phyloP scores from a whole-genome alignment of 2,888 invertebrate species.

The Augochlorella aurata region DNA sequence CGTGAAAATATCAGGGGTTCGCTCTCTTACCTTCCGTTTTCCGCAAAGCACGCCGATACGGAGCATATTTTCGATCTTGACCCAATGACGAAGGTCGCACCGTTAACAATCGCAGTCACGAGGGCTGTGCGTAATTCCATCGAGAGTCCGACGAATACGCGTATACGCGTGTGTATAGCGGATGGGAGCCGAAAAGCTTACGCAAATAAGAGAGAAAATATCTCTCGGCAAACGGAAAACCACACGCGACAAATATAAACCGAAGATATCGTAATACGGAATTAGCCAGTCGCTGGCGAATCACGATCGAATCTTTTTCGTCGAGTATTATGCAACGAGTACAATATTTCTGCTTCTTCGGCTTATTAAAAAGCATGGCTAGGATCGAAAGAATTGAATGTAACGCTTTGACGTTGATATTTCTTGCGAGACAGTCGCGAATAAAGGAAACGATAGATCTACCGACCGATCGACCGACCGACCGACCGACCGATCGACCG shows the following conservation, averaged over 20 bases:
- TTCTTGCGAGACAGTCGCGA: constrained; percentile 3
- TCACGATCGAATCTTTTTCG: too few relatives aligned
- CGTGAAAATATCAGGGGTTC: not conserved
- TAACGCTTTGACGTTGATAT: not conserved
- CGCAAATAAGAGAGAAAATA: not conserved
- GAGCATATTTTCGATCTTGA: constrained; percentile 50
- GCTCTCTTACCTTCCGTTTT: not conserved
- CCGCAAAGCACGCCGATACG: not conserved
- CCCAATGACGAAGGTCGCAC: constrained; percentile 43
- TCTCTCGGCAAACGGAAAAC: not conserved
- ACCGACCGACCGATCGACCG: constrained; percentile 21
- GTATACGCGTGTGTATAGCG: not conserved
- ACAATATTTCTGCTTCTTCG: not conserved
- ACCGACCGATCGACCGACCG: not conserved
- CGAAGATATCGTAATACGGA: not conserved
- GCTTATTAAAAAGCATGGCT: not conserved
- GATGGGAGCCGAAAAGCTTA: constrained; percentile 1
- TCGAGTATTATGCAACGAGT: not conserved
- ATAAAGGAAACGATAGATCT: not conserved
- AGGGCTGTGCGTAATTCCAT: constrained; percentile 45
- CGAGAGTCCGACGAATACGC: not conserved
- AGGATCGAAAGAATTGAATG: not conserved
- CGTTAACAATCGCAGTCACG: constrained; percentile 32
- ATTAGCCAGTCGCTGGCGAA: not conserved
- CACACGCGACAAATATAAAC: not conserved